Conservation (phyloP, 2,888 invertebrate species). For the Coelopa pilipes region DNA sequence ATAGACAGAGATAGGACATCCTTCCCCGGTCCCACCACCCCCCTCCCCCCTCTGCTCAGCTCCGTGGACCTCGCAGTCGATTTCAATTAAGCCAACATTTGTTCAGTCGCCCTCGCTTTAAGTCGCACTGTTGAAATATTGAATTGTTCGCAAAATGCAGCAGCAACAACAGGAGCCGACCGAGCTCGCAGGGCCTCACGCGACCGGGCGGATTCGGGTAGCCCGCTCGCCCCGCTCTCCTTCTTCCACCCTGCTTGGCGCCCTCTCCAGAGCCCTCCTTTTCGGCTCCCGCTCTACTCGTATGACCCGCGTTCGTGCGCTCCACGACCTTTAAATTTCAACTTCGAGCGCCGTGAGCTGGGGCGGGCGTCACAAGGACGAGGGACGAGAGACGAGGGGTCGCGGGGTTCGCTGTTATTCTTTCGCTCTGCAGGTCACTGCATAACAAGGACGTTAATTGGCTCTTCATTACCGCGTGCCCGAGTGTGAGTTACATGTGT, state of each 20-base stretch:
- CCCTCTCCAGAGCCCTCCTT: background rate
- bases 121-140: background rate
- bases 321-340: slow-evolving; percentile 17
- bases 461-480: slow-evolving; percentile 21
- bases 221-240: background rate
- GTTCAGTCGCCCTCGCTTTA: too few species aligned
- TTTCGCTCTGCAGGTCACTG: slow-evolving; percentile 32
- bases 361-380: slow-evolving; percentile 4
- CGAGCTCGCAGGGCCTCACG: too few species aligned
- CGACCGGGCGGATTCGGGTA: too few species aligned
- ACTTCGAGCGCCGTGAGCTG: slow-evolving; percentile 24
- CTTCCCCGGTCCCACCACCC: too few species aligned
- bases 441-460: slow-evolving; percentile 37
- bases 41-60: too few species aligned
- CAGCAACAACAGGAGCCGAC: too few species aligned
- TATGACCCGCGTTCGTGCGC: too few species aligned
- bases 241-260: too few species aligned
- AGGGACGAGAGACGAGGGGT: background rate
- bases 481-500: background rate
- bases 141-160: background rate
- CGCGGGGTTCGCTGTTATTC: background rate
- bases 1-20: too few species aligned
- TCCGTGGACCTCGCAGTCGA: too few species aligned
- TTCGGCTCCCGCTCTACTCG: background rate
- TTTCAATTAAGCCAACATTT: too few species aligned